A percentile compares a stretch with the other conserved stretches of the same genome.
Evolutionary conservation across 2,797 vertebrate species (phyloP).

Genomic region (Poeciliopsis gracilis): DNA sequence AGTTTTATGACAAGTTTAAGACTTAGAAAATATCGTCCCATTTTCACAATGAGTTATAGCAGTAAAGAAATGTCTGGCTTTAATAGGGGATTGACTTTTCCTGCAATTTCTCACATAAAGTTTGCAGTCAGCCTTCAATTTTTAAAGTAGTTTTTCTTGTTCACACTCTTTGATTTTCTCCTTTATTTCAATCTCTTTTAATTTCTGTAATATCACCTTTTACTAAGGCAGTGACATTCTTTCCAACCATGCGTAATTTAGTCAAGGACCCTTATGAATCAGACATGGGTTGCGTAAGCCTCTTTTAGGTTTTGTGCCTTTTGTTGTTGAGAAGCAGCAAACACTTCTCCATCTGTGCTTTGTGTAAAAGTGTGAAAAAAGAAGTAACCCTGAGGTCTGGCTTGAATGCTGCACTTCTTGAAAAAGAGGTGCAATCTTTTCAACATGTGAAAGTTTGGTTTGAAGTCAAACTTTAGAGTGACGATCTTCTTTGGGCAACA

Average conservation of each 20-base stretch:
- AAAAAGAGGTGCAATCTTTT: constrained; percentile 15
- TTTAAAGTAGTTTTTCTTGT: constrained; percentile 24
- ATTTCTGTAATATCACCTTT: constrained; percentile 12
- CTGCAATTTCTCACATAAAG: constrained; percentile 2
- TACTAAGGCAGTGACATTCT: constrained; percentile 15
- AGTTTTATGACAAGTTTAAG: not conserved
- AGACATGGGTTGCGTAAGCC: constrained; percentile 50
- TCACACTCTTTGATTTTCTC: constrained; percentile 3
- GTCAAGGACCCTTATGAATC: constrained; percentile 63
- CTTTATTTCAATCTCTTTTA: not conserved
- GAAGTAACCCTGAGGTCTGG: constrained; percentile 69
- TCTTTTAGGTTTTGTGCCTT: constrained; percentile 48
- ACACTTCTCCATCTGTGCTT: constrained; percentile 54
- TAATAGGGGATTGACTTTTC: no score
- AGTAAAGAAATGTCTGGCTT: not conserved
- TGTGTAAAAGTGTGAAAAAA: constrained; percentile 67
- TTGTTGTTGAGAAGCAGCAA: constrained; percentile 59
- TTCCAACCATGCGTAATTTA: constrained; percentile 18
- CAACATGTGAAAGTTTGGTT: constrained; percentile 48
- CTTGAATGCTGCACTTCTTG: constrained; percentile 43
- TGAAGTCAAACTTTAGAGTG: constrained; percentile 20
- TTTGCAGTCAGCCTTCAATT: not conserved
- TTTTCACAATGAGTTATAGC: not conserved
- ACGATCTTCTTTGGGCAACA: not conserved
- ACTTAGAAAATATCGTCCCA: not conserved